Conservation (phyloP, 2,113 vertebrate species). For the Myrmecophaga tridactyla region DNA sequence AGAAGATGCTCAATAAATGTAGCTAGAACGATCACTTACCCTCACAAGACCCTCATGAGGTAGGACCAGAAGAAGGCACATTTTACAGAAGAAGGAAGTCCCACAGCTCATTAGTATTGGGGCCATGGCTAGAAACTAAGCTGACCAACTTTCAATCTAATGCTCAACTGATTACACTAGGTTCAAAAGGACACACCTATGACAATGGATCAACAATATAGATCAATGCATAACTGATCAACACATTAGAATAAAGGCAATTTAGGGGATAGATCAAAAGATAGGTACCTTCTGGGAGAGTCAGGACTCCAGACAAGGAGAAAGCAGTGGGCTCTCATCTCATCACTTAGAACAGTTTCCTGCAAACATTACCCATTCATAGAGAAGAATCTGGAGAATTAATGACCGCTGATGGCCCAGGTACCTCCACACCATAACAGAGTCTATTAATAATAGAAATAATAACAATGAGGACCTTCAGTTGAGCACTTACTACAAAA, state of each 20-base stretch:
- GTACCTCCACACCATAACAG: background rate
- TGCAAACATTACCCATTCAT: background rate
- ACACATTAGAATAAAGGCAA: background rate
- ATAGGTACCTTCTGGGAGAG: background rate
- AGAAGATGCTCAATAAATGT: background rate
- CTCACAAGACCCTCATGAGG: background rate
- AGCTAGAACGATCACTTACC: background rate
- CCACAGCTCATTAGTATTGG: background rate
- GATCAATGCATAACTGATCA: background rate
- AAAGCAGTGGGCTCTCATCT: background rate
- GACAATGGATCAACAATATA: background rate
- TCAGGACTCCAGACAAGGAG: background rate
- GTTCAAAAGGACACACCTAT: background rate
- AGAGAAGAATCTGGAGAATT: background rate
- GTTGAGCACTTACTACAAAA: background rate
- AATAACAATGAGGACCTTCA: background rate
- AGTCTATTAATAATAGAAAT: background rate
- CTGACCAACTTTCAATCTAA: background rate
- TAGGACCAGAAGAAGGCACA: background rate
- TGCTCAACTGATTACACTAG: background rate
- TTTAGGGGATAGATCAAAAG: background rate
- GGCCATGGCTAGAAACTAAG: background rate
- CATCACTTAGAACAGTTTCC: background rate
- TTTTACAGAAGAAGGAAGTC: background rate
- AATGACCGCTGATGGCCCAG: background rate